Evolutionary conservation across 2,113 vertebrate genomes (phyloP), one percentile per base, ranked within the genome.

Genomic region (Lepus europaeus): DNA sequence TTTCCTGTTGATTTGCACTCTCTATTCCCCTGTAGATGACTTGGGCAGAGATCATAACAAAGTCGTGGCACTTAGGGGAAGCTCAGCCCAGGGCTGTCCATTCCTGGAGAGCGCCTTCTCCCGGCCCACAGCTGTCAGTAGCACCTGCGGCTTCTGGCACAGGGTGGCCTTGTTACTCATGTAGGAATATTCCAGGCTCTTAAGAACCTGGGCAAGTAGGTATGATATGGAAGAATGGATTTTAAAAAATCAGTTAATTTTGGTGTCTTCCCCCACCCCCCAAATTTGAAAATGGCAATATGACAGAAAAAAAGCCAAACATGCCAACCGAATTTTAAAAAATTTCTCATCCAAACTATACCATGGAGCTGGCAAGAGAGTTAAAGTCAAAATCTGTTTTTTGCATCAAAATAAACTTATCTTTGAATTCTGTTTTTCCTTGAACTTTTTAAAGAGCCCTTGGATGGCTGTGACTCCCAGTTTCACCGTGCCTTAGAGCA

Each of bases 1-100:
- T 95, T 98, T 98, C 98, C 98, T 98, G 98, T 98, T 98, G 97
- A 98, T 95, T 95, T 96, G 96, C 97, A 94, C 90, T 94, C 74
- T 73, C 61, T 66, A 2, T 97, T 90, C 91, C 70, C 70, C 96
- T 69, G 20, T 64, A 23, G 56, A 92, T 78, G 82, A 87, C 5
- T 16, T 91, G 1, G 25, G 92, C 73, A 76, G 95, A 89, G 64
- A 95, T 95, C 96, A 89, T 73, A 59, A 68, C 77, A 97, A 83
- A 94, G 91, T 68, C 68, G 61, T 53, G 90, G 20, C 82, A 64
- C 36, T 96, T 97, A 80, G 76, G 95, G 97, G 94, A 97, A 97
- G 59, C 94, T 69, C 61, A 91, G 59, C 69, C 25, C 12, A 63
- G 56, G 0, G 84, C 73, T 39, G 25, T 95, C n/a, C 49, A 0